Conservation (phyloP, 2,797 vertebrate species). For the Danio tinwini region DNA sequence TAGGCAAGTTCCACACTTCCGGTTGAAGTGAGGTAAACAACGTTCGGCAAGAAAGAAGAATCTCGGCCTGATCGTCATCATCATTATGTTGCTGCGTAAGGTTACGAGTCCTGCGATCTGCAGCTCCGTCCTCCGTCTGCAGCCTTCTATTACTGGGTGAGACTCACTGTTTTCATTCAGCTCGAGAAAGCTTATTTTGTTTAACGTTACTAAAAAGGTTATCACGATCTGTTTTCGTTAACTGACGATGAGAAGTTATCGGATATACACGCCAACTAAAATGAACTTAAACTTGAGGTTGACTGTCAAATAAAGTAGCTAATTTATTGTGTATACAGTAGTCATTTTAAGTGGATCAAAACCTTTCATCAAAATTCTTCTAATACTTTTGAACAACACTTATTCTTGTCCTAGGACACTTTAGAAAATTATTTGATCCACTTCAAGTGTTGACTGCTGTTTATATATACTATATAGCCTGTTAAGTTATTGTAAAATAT, state of each 20-base stretch:
- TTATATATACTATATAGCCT: no score
- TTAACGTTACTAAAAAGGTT: not conserved
- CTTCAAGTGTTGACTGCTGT: no score
- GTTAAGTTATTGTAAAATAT: no score
- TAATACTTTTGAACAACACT: no score
- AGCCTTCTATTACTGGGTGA: constrained; percentile 51
- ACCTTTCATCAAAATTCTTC: no score
- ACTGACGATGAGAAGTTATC: no score
- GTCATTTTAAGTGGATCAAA: no score
- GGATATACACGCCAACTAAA: not conserved
- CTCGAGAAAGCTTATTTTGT: no score
- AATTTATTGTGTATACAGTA: not conserved
- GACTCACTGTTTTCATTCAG: not conserved
- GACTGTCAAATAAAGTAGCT: no score
- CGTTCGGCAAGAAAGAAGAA: not conserved
- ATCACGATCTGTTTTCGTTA: not conserved
- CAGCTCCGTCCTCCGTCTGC: constrained; percentile 52
- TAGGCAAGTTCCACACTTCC: not conserved
- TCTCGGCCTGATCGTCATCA: not conserved
- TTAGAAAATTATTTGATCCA: no score
- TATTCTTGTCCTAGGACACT: no score
- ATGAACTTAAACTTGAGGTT: not conserved
- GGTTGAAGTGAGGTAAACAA: not conserved
- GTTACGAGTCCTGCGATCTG: constrained; percentile 56
- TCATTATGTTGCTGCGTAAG: constrained; percentile 57